Evolutionary conservation across 2,797 vertebrate species (phyloP), one percentile per base, ranked within the genome.

Genomic region (Loris lydekkerianus): DNA sequence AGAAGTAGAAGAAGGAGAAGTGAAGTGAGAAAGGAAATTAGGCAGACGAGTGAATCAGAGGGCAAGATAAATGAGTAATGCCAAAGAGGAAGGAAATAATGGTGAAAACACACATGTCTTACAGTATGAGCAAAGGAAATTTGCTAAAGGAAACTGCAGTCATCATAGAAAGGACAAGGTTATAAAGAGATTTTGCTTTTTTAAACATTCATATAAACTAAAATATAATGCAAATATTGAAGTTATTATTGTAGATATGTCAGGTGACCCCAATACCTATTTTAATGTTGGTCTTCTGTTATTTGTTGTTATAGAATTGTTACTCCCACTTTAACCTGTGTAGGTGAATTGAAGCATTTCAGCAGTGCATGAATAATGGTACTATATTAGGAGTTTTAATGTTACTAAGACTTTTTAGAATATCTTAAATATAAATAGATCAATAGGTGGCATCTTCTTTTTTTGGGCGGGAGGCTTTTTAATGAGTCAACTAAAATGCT

Each of bases 11-110:
- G 75, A 94, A 91, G 73, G 65, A 89, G 97, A 96, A 97, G 93
- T 82, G 37, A 93, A 95, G 43, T n/a, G 75, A 96, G 94, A 93
- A 84, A 96, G 96, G 97, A 97, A 96, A 84, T 67, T 10, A 53
- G 61, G 58, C 91, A 96, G 95, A 91, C 70, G 6, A 93, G 84
- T 90, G 94, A 95, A n/a, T 95, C 91, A 87, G 88, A 96, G 72
- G 86, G 60, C 72, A 65, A 80, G 86, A 75, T 86, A 82, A 96
- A 43, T 83, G 86, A 96, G 87, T 76, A 84, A 78, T 8, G 20
- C 58, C 6, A 63, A 94, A 88, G 63, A 61, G 94, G 96, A 97
- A 96, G 97, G 94, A 97, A 97, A 14, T 86, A 31, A 4, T 46
- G 87, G 49, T 3, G 20, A 8, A 7, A 29, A 20, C 78, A 31